phyloP scores from a whole-genome alignment of 2,888 invertebrate species.

The Electrophaes corylata region DNA sequence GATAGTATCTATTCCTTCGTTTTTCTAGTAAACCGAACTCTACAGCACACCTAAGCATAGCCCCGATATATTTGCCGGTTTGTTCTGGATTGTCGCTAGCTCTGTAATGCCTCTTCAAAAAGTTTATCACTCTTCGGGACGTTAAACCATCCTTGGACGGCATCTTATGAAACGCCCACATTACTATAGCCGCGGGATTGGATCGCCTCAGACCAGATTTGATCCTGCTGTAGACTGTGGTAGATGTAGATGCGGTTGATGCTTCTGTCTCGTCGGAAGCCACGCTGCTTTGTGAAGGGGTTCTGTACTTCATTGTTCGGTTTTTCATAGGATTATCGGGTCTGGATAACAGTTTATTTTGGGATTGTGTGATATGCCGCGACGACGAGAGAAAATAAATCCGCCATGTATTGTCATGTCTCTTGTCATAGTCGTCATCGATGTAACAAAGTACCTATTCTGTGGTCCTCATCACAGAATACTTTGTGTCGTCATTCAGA shows the following conservation, averaged over 20 bases:
- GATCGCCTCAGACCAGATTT: slow-evolving; percentile 50
- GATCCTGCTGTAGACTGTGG: slow-evolving; percentile 41
- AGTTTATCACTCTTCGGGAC: slow-evolving; percentile 58
- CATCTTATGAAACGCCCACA: slow-evolving; percentile 66
- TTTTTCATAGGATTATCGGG: not conserved
- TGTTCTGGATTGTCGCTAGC: slow-evolving; percentile 46
- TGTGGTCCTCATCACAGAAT: too few species aligned
- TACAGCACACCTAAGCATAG: slow-evolving; percentile 57
- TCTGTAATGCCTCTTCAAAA: slow-evolving; percentile 58
- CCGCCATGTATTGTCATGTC: slow-evolving; percentile 4
- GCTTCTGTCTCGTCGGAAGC: not conserved
- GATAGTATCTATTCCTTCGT: slow-evolving; percentile 53
- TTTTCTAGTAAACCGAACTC: slow-evolving; percentile 64
- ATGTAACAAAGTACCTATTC: not conserved
- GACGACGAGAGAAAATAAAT: not conserved
- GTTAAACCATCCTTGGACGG: slow-evolving; percentile 57
- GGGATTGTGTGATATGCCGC: not conserved
- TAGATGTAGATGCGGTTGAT: not conserved
- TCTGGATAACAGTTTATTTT: not conserved
- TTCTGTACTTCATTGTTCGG: slow-evolving; percentile 7
- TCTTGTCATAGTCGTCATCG: not conserved
- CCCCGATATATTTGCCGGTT: slow-evolving; percentile 57
- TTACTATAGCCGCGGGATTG: slow-evolving; percentile 61
- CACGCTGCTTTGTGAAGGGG: slow-evolving; percentile 2
- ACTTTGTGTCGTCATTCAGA: too few species aligned